Percentiles rank a stretch among this genome's conserved stretches.
phyloP scores from a whole-genome alignment of 2,113 vertebrate species.

The Pseudorasbora parva region DNA sequence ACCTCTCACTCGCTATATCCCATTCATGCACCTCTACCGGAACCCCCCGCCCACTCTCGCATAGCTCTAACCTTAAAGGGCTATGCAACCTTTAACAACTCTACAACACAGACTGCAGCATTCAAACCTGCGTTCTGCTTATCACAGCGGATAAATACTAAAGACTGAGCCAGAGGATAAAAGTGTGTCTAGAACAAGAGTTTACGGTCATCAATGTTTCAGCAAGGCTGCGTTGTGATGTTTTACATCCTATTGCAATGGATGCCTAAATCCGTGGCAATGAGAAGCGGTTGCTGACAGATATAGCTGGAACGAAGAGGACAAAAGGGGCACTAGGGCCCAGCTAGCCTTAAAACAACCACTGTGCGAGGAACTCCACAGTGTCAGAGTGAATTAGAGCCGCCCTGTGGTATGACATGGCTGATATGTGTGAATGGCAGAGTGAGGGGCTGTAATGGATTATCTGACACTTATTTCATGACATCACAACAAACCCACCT shows the following conservation, averaged over 20 bases:
- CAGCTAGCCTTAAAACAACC: background rate
- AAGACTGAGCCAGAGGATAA: constrained; percentile 15
- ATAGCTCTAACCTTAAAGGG: too few relatives aligned
- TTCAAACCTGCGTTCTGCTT: constrained; percentile 18
- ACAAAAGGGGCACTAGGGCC: background rate
- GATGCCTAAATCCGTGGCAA: background rate
- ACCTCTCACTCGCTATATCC: too few relatives aligned
- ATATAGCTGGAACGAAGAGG: background rate
- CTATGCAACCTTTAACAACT: too few relatives aligned
- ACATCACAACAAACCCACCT: constrained; percentile 38
- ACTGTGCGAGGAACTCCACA: constrained; percentile 20
- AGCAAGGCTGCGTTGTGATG: background rate
- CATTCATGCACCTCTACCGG: too few relatives aligned
- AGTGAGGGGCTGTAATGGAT: constrained; percentile 16
- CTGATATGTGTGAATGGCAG: constrained; percentile 26
- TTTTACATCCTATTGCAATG: constrained; percentile 1
- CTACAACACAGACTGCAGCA: constrained; percentile 37
- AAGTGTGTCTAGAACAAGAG: constrained; percentile 5
- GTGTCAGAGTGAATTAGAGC: constrained; percentile 28
- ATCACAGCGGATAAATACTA: background rate
- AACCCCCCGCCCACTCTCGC: too few relatives aligned
- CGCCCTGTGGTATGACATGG: constrained; percentile 8
- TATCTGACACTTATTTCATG: constrained; percentile 34
- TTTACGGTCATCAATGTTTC: constrained; percentile 35
- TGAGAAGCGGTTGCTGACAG: background rate